Evolutionary conservation across 2,888 invertebrate species (phyloP), one percentile per base, ranked within the genome.

Genomic region (Agrochola circellaris): DNA sequence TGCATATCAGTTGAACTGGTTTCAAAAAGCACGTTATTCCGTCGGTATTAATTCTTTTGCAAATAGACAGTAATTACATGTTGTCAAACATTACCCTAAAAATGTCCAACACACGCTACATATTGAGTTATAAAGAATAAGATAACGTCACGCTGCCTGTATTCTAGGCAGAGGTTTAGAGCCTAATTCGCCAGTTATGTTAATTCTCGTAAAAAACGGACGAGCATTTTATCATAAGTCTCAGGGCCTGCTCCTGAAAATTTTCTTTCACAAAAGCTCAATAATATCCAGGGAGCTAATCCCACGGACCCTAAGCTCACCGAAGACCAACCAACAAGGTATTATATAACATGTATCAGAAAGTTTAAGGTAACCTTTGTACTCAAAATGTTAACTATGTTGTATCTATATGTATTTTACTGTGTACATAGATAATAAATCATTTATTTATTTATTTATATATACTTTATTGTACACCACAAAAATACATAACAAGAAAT

Each of bases 11-110:
- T 60, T 30, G 13, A 61, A 42, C 60, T 81, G 20, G 54, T 38
- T 60, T 26, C 0, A 34, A 75, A 81, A 34, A 26, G 6, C 34
- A 74, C 1, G 30, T 45, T 51, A 34, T 26, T 51, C 58, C 51
- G 75, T 75, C 82, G 42, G 48, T 78, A n/a, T 54, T 54, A 23
- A 20, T 61, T 80, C 1, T 26, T 15, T 30, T 26, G 38, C n/a
- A 15, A 51, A 56, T 45, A 65, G 34, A 58, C 42, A 26, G 13
- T 79, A 75, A 82, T 79, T 81, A 23, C 8, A 45, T 30, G 51
- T 65, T 79, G 76, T 65, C 75, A 51, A 65, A 81, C 42, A 65
- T 0, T 60, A 65, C 51, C 51, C 64, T 51, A 30, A 51, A 75
- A 75, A 51, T 60, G 51, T 81, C 58, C 5, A 34, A 65, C 51